Base-by-base conservation (phyloP, 2,113 vertebrate species). In the Eubucco bourcierii region DNA sequence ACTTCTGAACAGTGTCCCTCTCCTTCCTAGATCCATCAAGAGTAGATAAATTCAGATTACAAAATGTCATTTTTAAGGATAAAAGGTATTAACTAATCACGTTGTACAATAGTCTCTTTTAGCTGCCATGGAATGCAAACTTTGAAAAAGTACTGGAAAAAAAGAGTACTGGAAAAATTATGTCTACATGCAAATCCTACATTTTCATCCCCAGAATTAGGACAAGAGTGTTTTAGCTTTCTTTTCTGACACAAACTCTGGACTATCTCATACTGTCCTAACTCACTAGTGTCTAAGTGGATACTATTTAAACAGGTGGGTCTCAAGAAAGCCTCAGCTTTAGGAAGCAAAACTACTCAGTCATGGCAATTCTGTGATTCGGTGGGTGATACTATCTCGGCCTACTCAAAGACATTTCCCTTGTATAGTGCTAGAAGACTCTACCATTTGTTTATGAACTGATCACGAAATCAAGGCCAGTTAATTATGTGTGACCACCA, bases 311-410 rank as follows among this genome's bases (percentile, higher is more conserved):
- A 28, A 65, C 39, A 76, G 47, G 10, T 27, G 28, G 28, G n/a
- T 64, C 80, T 78, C 68, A 91, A 80, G 31, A 64, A 94, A 80
- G 81, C 13, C n/a, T 63, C 34, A 61, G 27, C 53, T 72, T 12
- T 61, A 37, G 33, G 15, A 88, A 76, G 27, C 39, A 83, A 71
- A 7, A 37, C 56, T 41, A 77, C 4, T 72, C n/a, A 34, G 23
- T 52, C 50, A 25, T 13, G 23, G 50, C 50, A 52, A 25, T 52
- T 52, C 50, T 52, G 50, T 52, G 50, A 52, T 53, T 53, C n/a
- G 55, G 19, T 65, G 39, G n/a, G 8, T 1, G 63, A 65, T 33
- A 6, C 2, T 15, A 82, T 10, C 44, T 67, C 71, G 21, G n/a
- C 8, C 58, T 90, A 44, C 68, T 83, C 58, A 79, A 39, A 75